These are phyloP conservation scores for Caenorhabditis sinica DNA, from an alignment of 2,888 invertebrate genomes.

Conservation along the genomic window DNA sequence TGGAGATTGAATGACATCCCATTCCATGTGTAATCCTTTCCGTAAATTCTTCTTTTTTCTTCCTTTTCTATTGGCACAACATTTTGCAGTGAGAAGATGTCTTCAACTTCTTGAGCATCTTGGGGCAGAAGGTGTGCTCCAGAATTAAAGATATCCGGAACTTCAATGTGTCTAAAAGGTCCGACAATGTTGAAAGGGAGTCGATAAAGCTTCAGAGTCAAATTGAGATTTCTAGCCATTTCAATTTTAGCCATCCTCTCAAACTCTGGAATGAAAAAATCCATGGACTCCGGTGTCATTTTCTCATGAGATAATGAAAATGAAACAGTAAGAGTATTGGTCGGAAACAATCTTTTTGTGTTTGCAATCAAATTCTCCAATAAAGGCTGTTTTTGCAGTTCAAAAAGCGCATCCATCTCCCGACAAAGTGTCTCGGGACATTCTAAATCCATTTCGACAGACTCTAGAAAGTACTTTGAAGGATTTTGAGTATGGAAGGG, in stretches of 20 bases:
- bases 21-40: neutral
- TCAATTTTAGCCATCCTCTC: neutral
- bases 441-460: constrained; percentile 3
- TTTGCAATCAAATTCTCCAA: constrained; percentile 4
- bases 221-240: neutral
- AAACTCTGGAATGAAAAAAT: neutral
- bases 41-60: neutral
- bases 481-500: neutral
- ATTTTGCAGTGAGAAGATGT: neutral
- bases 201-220: neutral
- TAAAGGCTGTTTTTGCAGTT: neutral
- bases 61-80: neutral
- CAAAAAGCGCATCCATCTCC: neutral
- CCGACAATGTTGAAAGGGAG: too few species aligned
- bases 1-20: neutral
- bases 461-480: neutral
- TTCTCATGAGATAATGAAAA: too few species aligned
- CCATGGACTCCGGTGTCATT: neutral
- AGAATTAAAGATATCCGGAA: neutral
- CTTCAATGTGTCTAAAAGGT: too few species aligned
- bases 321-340: neutral
- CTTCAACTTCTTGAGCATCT: neutral
- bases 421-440: neutral
- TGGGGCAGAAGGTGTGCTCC: constrained; percentile 4
- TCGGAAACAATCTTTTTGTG: constrained; percentile 1